A percentile compares a stretch with the other conserved stretches of the same genome.
Conservation (phyloP, 2,888 invertebrate species). For the Lithophane semibrunnea region DNA sequence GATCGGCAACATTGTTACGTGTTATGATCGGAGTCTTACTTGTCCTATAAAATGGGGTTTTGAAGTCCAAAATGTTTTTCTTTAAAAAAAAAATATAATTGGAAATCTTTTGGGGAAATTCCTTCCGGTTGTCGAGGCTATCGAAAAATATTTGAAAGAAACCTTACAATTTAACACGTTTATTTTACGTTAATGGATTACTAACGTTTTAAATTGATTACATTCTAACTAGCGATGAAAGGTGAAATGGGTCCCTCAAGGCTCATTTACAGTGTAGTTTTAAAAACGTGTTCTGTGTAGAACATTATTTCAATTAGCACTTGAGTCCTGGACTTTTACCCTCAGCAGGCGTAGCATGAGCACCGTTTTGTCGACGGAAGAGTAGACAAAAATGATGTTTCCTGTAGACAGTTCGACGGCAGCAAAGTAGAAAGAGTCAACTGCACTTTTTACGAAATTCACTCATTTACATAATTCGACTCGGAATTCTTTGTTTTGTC, state of each 20-base stretch:
- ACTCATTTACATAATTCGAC: no score
- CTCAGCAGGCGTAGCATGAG: no score
- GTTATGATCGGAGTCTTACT: slow-evolving; percentile 8
- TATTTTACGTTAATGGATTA: slow-evolving; percentile 38
- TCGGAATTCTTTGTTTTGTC: no score
- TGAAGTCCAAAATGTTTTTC: neutral
- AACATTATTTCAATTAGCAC: slow-evolving; percentile 20
- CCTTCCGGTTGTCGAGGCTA: slow-evolving; percentile 6
- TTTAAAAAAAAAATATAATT: neutral
- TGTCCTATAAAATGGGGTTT: neutral
- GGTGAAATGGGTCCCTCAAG: slow-evolving; percentile 8
- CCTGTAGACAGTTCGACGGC: no score
- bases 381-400: no score
- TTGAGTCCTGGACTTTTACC: neutral
- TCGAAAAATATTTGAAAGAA: slow-evolving; percentile 1
- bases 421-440: no score
- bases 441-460: no score
- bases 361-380: no score
- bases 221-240: slow-evolving; percentile 6
- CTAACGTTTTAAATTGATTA: slow-evolving; percentile 41
- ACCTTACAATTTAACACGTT: slow-evolving; percentile 8
- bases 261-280: slow-evolving; percentile 1
- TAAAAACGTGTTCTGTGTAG: neutral
- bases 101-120: neutral
- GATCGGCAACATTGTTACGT: slow-evolving; percentile 24